phyloP scores from a whole-genome alignment of 2,797 vertebrate genomes.

The Glossophaga mutica region DNA sequence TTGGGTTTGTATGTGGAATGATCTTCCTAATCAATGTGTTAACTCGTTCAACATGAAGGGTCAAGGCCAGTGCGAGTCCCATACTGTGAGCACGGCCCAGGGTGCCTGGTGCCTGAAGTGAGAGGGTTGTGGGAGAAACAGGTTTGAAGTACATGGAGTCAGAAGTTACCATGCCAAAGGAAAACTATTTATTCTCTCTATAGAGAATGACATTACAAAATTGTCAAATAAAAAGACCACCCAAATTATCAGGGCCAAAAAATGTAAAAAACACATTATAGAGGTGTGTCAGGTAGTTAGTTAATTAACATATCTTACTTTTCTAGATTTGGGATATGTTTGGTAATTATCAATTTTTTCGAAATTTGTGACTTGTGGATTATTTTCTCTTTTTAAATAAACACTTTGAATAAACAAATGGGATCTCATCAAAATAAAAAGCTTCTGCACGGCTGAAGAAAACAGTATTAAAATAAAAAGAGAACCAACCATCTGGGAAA shows the following conservation, averaged over 20 bases:
- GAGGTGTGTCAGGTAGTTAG: background rate
- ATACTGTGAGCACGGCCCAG: background rate
- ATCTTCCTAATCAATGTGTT: background rate
- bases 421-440: too few species aligned
- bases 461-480: too few species aligned
- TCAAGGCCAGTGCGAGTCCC: background rate
- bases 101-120: background rate
- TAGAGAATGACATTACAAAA: background rate
- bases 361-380: background rate
- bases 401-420: background rate
- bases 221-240: background rate
- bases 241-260: background rate
- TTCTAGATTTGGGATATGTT: background rate
- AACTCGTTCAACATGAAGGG: background rate
- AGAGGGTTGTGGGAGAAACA: background rate
- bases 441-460: too few species aligned
- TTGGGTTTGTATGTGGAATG: background rate
- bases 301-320: background rate
- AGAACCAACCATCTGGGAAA: too few species aligned
- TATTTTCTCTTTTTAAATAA: background rate
- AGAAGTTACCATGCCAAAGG: background rate
- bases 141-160: background rate
- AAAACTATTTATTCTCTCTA: background rate
- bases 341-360: background rate
- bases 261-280: background rate